phyloP scores from a whole-genome alignment of 2,113 vertebrate genomes.

The Osmerus eperlanus region DNA sequence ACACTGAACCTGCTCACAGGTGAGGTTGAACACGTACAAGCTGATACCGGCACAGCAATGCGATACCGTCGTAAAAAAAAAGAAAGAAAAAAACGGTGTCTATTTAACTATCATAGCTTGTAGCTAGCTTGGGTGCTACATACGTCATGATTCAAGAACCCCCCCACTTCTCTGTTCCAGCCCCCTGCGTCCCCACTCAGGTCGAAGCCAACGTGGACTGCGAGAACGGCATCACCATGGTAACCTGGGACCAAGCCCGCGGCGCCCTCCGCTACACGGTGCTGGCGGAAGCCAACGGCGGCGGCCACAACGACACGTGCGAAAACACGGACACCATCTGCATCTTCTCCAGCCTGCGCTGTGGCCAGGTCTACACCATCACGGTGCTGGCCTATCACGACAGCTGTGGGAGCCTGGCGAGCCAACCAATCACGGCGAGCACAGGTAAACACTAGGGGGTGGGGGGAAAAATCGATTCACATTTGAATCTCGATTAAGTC shows the following conservation, averaged over 20 bases:
- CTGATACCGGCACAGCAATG: too few species aligned
- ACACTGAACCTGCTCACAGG: conserved; percentile 49
- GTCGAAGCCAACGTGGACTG: conserved; percentile 56
- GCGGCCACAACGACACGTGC: conserved; percentile 46
- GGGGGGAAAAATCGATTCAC: too few species aligned
- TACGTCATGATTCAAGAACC: too few species aligned
- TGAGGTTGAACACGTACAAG: conserved; percentile 15
- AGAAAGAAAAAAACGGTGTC: not conserved
- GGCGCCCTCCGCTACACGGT: conserved; percentile 63
- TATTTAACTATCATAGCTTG: not conserved
- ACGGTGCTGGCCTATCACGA: conserved; percentile 56
- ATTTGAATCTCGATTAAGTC: too few species aligned
- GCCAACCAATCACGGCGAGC: conserved; percentile 32
- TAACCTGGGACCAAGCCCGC: conserved; percentile 59
- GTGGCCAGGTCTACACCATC: conserved; percentile 69
- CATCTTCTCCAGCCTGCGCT: conserved; percentile 51
- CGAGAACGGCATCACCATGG: conserved; percentile 38
- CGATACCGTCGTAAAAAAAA: too few species aligned
- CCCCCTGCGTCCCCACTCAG: conserved; percentile 67
- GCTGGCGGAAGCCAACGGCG: conserved; percentile 39
- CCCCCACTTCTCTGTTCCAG: conserved; percentile 35
- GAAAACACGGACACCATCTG: conserved; percentile 49
- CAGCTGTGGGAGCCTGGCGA: conserved; percentile 58
- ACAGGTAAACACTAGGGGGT: not conserved
- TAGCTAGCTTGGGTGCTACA: too few species aligned